Evolutionary conservation across 2,113 vertebrate species (phyloP), one percentile per base, ranked within the genome.

Genomic region (Pelobates fuscus): DNA sequence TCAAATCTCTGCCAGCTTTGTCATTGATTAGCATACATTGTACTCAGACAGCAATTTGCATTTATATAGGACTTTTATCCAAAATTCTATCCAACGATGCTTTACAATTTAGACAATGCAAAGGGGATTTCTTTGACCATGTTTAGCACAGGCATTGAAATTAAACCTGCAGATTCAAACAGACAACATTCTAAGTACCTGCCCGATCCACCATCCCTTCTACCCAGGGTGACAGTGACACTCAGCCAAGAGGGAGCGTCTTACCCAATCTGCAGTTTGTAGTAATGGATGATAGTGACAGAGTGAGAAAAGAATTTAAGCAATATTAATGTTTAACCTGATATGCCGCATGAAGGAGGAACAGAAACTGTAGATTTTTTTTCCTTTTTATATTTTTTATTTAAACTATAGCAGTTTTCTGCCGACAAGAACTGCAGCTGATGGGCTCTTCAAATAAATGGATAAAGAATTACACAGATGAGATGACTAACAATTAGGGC

Each of bases 31-130:
- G 72, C 72, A 76, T 76, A 76, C 55, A 76, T 76, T 76, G 64
- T 76, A 67, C 43, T 54, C 21, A 67, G 72, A 59, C 20, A 76
- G 2, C 55, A 3, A 76, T 76, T 76, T 76, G 72, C 72, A 76
- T 76, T 76, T 76, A 76, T 76, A 76, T 76, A 76, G 72, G 25
- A 67, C 64, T 76, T 76, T 67, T 76, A 76, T 76, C 72, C 72
- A 67, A 67, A 76, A 67, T 60, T 76, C 26, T 37, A 76, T 67
- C 37, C 72, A 76, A 76, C 55, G 44, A 54, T 67, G 37, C 72
- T 26, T 66, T 67, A 76, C 64, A 76, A 60, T 76, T 64, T 37
- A 52, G n/a, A 59, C 63, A 60, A 30, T 59, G 64, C 72, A 76
- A 59, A 67, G 55, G 72, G 72, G 64, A 76, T 76, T 76, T 76